Percentiles rank a stretch among this genome's conserved stretches.
phyloP scores from a whole-genome alignment of 64 coral and sea anemone species.

The Stichodactyla mertensii region DNA sequence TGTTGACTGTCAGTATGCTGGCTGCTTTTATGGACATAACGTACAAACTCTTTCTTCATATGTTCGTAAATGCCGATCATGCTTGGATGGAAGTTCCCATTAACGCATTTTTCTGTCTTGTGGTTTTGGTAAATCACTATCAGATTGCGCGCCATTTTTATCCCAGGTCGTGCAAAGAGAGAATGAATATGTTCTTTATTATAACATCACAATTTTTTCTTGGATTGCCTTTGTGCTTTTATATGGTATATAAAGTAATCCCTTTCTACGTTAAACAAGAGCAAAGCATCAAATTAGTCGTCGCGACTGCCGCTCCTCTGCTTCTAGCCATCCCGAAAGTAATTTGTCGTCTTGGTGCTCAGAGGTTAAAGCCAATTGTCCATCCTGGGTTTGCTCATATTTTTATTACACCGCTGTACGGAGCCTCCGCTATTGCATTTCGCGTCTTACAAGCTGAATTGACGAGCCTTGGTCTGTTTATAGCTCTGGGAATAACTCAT shows the following conservation, averaged over 20 bases:
- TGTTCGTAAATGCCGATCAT: conserved; percentile 27
- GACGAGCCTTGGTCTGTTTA: too few species aligned
- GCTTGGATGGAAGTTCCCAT: conserved; percentile 56
- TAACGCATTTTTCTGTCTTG: conserved; percentile 31
- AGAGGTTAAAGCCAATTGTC: conserved; percentile 30
- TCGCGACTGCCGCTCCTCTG: conserved; percentile 40
- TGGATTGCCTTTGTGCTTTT: conserved; percentile 36
- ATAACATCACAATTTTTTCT: conserved; percentile 50
- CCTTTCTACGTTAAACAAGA: conserved; percentile 36
- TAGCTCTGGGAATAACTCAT: too few species aligned
- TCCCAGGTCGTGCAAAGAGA: too few species aligned
- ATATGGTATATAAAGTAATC: conserved; percentile 44
- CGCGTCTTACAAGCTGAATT: conserved; percentile 18
- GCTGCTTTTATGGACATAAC: conserved; percentile 53
- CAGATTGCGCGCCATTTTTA: too few species aligned
- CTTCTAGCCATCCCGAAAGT: conserved; percentile 50
- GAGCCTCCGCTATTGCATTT: conserved; percentile 51
- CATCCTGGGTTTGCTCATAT: conserved; percentile 49
- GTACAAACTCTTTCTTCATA: conserved; percentile 48
- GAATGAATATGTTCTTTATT: too few species aligned
- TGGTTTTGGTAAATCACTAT: conserved; percentile 57
- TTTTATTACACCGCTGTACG: conserved; percentile 45
- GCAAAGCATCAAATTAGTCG: conserved; percentile 13
- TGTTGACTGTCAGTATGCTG: conserved; percentile 51
- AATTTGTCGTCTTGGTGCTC: conserved; percentile 44